Evolutionary conservation across 2,888 invertebrate species (phyloP).

Genomic region (Macaria liturata): DNA sequence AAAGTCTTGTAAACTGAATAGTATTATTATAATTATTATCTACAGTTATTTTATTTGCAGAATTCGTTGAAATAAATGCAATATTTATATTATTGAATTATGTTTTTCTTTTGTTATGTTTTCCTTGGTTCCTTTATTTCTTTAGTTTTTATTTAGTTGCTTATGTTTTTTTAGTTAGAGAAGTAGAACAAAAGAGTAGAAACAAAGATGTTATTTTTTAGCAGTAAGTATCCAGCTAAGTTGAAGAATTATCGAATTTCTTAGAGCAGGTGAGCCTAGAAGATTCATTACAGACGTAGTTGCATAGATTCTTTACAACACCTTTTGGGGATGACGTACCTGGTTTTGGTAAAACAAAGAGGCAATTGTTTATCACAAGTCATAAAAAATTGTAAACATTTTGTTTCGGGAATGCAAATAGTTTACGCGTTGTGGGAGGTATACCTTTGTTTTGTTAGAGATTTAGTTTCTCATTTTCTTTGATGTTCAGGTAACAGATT

Average conservation of each 20-base stretch:
- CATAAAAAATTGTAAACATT: slow-evolving; percentile 28
- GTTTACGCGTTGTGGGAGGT: slow-evolving; percentile 63
- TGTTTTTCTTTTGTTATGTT: slow-evolving; percentile 72
- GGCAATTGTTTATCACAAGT: slow-evolving; percentile 47
- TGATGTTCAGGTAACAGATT: slow-evolving; percentile 55
- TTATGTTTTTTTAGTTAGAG: slow-evolving; percentile 40
- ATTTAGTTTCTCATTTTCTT: slow-evolving; percentile 13
- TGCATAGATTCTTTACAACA: slow-evolving; percentile 43
- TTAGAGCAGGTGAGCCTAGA: slow-evolving; percentile 58
- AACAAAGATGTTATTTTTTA: slow-evolving; percentile 42
- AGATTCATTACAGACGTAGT: slow-evolving; percentile 45
- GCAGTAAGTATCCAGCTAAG: slow-evolving; percentile 51
- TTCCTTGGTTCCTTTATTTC: slow-evolving; percentile 71
- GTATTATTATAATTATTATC: slow-evolving; percentile 82
- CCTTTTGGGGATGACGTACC: slow-evolving; percentile 51
- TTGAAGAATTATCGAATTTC: slow-evolving; percentile 50
- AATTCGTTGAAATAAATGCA: slow-evolving; percentile 84
- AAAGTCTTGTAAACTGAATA: slow-evolving; percentile 80
- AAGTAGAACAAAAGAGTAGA: slow-evolving; percentile 45
- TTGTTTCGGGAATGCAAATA: slow-evolving; percentile 33
- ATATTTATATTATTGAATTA: slow-evolving; percentile 84
- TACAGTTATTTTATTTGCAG: slow-evolving; percentile 82
- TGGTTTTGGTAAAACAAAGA: slow-evolving; percentile 64
- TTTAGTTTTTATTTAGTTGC: slow-evolving; percentile 51
- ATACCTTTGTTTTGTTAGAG: slow-evolving; percentile 32